These are phyloP conservation scores for Porites australiensis DNA, from an alignment of 64 coral and sea anemone genomes.

Conservation along the genomic window DNA sequence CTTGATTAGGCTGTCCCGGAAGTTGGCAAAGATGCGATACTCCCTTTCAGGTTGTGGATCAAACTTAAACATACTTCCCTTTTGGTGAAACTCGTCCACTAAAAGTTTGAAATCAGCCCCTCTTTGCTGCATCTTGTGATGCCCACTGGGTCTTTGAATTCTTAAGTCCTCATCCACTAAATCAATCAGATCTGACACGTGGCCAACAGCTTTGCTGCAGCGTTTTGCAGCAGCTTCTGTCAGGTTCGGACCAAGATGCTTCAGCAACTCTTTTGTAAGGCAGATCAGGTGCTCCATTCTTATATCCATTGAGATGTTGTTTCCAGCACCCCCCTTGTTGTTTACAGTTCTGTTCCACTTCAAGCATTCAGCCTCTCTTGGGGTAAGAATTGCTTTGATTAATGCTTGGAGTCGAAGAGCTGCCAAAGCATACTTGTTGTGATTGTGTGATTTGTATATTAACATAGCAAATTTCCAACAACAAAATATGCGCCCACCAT, in stretches of 20 bases:
- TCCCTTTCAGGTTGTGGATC: not conserved
- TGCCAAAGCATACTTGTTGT: conserved; percentile 68
- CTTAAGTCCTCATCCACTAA: not conserved
- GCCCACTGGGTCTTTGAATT: not conserved
- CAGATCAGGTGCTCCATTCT: conserved; percentile 56
- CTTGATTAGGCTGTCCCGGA: not conserved
- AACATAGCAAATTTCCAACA: conserved; percentile 80
- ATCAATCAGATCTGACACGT: not conserved
- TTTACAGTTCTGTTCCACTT: conserved; percentile 74
- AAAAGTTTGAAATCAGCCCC: not conserved
- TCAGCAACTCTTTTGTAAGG: conserved; percentile 33
- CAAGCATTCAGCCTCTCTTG: conserved; percentile 52
- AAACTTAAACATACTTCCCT: not conserved
- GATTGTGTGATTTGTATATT: conserved; percentile 21
- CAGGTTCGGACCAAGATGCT: conserved; percentile 35
- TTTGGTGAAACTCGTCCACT: not conserved
- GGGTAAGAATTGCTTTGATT: not conserved
- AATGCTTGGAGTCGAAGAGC: conserved; percentile 11
- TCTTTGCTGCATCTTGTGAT: not conserved
- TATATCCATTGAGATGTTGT: conserved; percentile 63
- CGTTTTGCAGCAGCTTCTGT: not conserved
- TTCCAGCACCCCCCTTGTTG: conserved; percentile 51
- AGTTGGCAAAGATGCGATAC: not conserved
- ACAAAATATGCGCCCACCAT: conserved; percentile 36
- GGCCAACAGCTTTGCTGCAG: not conserved